Base-by-base conservation (phyloP, 1,140 invertebrate genomes). In the Conus ventricosus region DNA sequence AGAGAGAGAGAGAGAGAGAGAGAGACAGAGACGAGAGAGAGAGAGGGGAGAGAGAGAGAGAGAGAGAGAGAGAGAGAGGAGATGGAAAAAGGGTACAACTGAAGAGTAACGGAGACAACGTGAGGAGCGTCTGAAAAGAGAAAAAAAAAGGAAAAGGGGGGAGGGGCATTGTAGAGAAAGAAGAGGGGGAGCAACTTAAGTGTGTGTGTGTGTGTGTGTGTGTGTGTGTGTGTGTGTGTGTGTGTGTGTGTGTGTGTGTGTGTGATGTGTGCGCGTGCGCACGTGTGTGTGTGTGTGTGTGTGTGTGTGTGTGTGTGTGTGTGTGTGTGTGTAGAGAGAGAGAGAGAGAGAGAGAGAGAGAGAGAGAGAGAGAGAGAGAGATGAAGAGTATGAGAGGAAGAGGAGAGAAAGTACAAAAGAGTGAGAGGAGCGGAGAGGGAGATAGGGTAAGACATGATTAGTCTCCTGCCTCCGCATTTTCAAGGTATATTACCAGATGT, bases 311-410 rank as follows among this genome's bases (percentile, higher is more conserved):
- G 39, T 39, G 39, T 39, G 39, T 39, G 39, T 39, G 39, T 39
- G 39, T 39, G 39, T 39, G 39, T 39, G 39, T 39, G 39, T 39
- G 39, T 39, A n/a, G 82, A 55, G 53, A 84, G 53, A 84, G 82
- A 55, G 82, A 84, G 82, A 84, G 23, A 84, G 82, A 4, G 54
- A 71, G 23, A 75, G 54, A 71, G 75, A 81, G 57, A 81, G 71
- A 82, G 25, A 8, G 13, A n/a, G 51, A 4, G 27, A 55, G 11
- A 0, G 23, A 23, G 78, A 71, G 0, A 54, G 25, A 39, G 85
- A 86, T 2, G 39, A 5, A 27, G 54, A 67, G 57, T 25, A 5
- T 13, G 55, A 67, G 57, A 4, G 57, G 7, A 57, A 67, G 25
- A 54, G 11, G 27, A 84, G 82, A 63, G 60, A 63, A 20, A 63